Evolutionary conservation across 2,113 vertebrate species (phyloP).

Genomic region (Pteronura brasiliensis): DNA sequence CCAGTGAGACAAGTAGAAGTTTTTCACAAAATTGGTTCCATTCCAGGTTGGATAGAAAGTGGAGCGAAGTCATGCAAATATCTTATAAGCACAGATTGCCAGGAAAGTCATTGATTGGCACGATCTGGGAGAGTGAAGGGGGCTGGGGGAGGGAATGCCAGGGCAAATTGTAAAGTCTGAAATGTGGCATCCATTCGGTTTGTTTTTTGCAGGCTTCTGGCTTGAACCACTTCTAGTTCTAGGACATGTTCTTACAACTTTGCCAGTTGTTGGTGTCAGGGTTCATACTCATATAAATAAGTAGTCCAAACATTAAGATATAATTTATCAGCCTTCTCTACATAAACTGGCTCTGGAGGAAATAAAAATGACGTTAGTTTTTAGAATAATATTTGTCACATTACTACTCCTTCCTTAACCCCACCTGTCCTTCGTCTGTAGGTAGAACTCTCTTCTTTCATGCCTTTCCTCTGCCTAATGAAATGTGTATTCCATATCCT

Average conservation of each 20-base stretch:
- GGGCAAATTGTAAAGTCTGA: background rate
- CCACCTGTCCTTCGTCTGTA: background rate
- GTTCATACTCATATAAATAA: background rate
- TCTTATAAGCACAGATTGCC: background rate
- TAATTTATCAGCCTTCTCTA: background rate
- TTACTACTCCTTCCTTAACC: background rate
- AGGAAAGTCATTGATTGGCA: background rate
- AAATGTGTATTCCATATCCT: background rate
- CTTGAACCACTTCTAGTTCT: background rate
- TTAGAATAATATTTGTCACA: background rate
- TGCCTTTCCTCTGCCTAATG: background rate
- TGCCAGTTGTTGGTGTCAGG: background rate
- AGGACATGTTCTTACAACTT: constrained; percentile 1
- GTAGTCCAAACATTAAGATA: background rate
- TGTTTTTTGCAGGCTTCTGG: background rate
- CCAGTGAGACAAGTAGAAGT: constrained; percentile 9
- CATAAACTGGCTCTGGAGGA: background rate
- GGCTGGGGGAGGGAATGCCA: background rate
- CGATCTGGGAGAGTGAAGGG: rapidly evolving
- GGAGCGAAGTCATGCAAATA: background rate
- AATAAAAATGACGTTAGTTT: background rate
- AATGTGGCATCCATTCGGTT: background rate
- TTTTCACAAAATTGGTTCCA: background rate
- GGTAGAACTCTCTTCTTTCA: background rate
- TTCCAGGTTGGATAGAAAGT: constrained; percentile 27